These are phyloP conservation scores for Netelia melanura DNA, from an alignment of 2,888 invertebrate genomes.

Conservation along the genomic window DNA sequence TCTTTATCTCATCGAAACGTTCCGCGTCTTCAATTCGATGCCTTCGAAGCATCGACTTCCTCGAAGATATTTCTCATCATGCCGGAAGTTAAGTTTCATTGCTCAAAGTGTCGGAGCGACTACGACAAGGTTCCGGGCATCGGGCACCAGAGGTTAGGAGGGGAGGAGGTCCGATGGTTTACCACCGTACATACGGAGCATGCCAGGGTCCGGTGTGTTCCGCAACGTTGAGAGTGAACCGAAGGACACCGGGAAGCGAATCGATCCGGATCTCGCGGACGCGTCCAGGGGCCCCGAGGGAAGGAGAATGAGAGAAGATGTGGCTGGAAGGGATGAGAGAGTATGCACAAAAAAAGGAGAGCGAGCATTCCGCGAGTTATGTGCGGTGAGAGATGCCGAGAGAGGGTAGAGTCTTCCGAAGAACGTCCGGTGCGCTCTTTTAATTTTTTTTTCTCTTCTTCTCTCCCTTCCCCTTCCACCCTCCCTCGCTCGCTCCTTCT, in stretches of 20 bases:
- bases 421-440: slow-evolving; percentile 28
- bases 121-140: neutral
- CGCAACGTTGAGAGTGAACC: neutral
- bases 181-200: neutral
- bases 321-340: slow-evolving; percentile 2
- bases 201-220: neutral
- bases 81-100: slow-evolving; percentile 7
- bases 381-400: slow-evolving; percentile 4
- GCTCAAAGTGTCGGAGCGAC: neutral
- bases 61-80: neutral
- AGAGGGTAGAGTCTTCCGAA: slow-evolving; percentile 40
- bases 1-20: neutral
- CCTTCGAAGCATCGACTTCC: neutral
- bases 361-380: slow-evolving; percentile 30
- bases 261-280: slow-evolving; percentile 52
- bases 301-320: slow-evolving; percentile 35
- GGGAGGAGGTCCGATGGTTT: neutral
- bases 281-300: slow-evolving; percentile 1
- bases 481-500: neutral
- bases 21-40: neutral
- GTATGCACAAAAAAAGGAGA: neutral
- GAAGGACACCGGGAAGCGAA: slow-evolving; percentile 57
- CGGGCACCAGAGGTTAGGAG: neutral
- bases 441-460: slow-evolving; percentile 3
- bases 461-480: neutral